A percentile compares a stretch with the other conserved stretches of the same genome.
phyloP scores from a whole-genome alignment of 2,113 vertebrate species.

The Ancistrus triradiatus region DNA sequence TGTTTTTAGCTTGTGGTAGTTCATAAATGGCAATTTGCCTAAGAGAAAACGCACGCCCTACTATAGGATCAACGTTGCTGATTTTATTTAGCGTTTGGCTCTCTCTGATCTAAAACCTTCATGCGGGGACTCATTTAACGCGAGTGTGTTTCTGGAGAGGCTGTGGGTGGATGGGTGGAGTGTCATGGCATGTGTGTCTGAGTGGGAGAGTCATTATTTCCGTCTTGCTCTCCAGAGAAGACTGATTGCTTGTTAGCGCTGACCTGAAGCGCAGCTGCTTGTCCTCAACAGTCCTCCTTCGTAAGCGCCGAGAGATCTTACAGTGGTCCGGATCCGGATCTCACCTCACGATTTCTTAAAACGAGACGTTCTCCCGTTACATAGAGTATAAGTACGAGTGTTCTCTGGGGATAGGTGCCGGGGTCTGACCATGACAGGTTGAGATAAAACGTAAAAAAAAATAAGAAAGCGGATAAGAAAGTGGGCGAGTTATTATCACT shows the following conservation, averaged over 20 bases:
- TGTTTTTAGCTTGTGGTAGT: conserved; percentile 28
- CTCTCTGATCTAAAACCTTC: not conserved
- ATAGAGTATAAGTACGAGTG: too few relatives aligned
- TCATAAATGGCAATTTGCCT: conserved; percentile 32
- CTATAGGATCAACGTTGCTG: not conserved
- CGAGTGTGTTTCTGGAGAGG: conserved; percentile 22
- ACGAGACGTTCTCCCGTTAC: too few relatives aligned
- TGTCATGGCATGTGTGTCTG: not conserved
- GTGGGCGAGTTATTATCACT: too few relatives aligned
- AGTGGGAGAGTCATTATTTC: conserved; percentile 49
- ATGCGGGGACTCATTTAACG: not conserved
- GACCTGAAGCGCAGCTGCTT: conserved; percentile 57
- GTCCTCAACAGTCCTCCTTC: conserved; percentile 50
- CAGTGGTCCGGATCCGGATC: too few relatives aligned
- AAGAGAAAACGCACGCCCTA: not conserved
- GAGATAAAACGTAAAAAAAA: too few relatives aligned
- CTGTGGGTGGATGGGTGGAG: conserved; percentile 34
- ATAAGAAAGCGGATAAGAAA: too few relatives aligned
- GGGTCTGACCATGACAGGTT: too few relatives aligned
- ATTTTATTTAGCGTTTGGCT: conserved; percentile 30
- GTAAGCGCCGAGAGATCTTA: conserved; percentile 44
- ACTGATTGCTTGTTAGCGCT: conserved; percentile 58
- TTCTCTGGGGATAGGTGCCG: too few relatives aligned
- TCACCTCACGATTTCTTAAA: too few relatives aligned
- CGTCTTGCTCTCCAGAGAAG: conserved; percentile 37